phyloP scores from a whole-genome alignment of 2,888 invertebrate genomes.

The Teleiodes luculella region DNA sequence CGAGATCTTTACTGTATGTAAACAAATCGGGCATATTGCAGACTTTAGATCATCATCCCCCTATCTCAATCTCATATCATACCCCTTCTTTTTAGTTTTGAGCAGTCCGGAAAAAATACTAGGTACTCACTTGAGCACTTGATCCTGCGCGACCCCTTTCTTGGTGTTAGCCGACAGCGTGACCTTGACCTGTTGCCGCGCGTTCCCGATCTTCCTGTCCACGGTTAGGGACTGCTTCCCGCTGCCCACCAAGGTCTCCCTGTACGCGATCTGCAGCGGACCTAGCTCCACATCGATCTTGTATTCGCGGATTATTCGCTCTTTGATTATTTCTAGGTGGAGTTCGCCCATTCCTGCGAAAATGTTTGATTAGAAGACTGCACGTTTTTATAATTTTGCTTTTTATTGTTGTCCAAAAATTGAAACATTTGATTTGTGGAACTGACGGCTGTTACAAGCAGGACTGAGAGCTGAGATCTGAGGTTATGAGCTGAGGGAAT shows the following conservation, averaged over 20 bases:
- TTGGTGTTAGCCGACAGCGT: conserved; percentile 80
- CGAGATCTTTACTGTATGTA: too few species aligned
- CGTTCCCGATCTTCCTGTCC: conserved; percentile 82
- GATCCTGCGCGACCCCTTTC: conserved; percentile 56
- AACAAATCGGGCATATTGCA: too few species aligned
- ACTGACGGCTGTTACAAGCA: too few species aligned
- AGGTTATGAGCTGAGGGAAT: too few species aligned
- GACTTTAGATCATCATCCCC: too few species aligned
- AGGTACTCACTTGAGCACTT: conserved; percentile 70
- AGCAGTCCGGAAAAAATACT: too few species aligned
- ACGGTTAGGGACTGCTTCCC: conserved; percentile 68
- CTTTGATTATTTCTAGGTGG: conserved; percentile 95
- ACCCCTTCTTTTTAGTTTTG: too few species aligned
- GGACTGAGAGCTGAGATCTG: too few species aligned
- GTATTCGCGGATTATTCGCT: conserved; percentile 91
- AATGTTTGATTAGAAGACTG: not conserved
- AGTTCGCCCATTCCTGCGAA: conserved; percentile 96
- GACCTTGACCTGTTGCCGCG: conserved; percentile 80
- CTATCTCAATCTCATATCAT: too few species aligned
- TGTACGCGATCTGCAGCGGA: conserved; percentile 93
- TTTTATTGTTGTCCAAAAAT: too few species aligned
- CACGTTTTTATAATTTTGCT: too few species aligned
- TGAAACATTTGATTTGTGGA: too few species aligned
- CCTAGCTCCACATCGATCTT: conserved; percentile 95
- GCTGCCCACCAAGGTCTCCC: conserved; percentile 81